Conservation (phyloP, 2,113 vertebrate genomes). For the Nothoprocta pentlandii region DNA sequence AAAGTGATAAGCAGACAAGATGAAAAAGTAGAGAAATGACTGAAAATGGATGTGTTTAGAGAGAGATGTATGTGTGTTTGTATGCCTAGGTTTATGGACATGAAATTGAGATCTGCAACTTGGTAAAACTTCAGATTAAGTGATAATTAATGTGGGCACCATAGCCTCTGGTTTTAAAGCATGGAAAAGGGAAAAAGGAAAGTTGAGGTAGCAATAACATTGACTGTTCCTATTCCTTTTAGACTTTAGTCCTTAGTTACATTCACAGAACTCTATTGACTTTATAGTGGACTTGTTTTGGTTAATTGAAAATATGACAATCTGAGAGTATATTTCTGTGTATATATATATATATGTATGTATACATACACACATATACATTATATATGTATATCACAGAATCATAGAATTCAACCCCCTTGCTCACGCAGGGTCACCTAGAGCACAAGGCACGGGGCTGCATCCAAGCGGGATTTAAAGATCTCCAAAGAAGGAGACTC, state of each 20-base stretch:
- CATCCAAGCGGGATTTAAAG: too few species aligned
- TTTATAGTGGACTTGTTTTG: neutral
- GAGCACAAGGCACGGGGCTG: too few species aligned
- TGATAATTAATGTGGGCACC: neutral
- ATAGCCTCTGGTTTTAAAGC: neutral
- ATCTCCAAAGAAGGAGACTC: too few species aligned
- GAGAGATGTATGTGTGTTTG: neutral
- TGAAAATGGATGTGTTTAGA: neutral
- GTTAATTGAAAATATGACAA: neutral
- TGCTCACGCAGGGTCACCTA: too few species aligned
- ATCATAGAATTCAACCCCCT: too few species aligned
- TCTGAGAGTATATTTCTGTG: neutral
- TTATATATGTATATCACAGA: too few species aligned
- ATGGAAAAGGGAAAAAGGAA: neutral
- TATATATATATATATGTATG: fast-evolving
- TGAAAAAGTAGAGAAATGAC: neutral
- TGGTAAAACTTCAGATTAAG: neutral
- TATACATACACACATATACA: neutral
- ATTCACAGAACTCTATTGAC: neutral
- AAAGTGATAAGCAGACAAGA: neutral
- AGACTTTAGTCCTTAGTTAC: neutral
- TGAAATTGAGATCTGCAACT: neutral
- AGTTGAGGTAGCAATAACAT: neutral
- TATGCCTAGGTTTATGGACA: neutral
- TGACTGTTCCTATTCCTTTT: neutral